A percentile compares a stretch with the other conserved stretches of the same genome.
These are phyloP conservation scores for Halichondria panicea DNA, from an alignment of 37 sponge, comb jelly and placozoan genomes.

Conservation along the genomic window DNA sequence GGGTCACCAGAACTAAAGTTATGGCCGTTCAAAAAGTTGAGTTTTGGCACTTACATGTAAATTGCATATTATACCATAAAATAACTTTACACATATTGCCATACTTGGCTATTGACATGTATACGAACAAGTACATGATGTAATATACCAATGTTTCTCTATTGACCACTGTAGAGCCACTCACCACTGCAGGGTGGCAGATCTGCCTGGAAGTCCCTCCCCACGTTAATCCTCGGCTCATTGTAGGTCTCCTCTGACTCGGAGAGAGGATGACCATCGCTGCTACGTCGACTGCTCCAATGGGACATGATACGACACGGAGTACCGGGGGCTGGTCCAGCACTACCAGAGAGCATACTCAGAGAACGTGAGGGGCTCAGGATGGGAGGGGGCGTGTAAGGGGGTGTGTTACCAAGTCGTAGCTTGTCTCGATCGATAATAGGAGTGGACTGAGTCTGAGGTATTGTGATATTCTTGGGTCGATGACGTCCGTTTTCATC, in stretches of 20 bases:
- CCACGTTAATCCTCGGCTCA: slow-evolving; percentile 79
- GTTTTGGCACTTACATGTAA: too few relatives aligned
- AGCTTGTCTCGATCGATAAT: slow-evolving; percentile 37
- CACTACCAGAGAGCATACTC: slow-evolving; percentile 29
- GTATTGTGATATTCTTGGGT: slow-evolving; percentile 54
- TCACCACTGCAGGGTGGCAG: slow-evolving; percentile 36
- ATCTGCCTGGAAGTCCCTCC: slow-evolving; percentile 77
- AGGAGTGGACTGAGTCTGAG: neutral
- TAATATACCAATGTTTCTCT: too few relatives aligned
- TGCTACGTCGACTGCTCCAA: slow-evolving; percentile 47
- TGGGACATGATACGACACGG: slow-evolving; percentile 39
- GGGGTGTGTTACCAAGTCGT: slow-evolving; percentile 54
- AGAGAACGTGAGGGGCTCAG: slow-evolving; percentile 64
- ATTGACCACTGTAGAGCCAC: too few relatives aligned
- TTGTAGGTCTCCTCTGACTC: slow-evolving; percentile 32
- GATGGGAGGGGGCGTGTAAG: slow-evolving; percentile 88
- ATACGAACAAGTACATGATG: too few relatives aligned
- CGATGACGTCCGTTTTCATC: slow-evolving; percentile 18
- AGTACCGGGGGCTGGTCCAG: slow-evolving; percentile 23
- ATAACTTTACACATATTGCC: too few relatives aligned
- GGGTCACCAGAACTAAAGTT: too few relatives aligned
- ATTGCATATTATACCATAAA: too few relatives aligned
- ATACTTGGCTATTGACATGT: too few relatives aligned
- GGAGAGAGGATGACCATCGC: slow-evolving; percentile 21
- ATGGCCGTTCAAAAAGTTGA: too few relatives aligned